Evolutionary conservation across 2,888 invertebrate genomes (phyloP).

Genomic region (Spodoptera littoralis): DNA sequence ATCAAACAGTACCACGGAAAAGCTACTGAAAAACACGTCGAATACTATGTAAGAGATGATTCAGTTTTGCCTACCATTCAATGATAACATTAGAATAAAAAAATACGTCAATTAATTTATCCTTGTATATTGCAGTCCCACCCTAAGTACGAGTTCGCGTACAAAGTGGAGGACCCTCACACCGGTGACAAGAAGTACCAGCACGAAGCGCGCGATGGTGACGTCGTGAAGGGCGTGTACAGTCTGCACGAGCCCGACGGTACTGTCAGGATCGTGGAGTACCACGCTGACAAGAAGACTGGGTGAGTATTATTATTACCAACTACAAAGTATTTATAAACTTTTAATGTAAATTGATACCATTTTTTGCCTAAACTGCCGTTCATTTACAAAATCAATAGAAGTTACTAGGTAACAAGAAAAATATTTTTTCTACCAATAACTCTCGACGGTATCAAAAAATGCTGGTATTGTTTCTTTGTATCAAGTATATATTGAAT

Average conservation of each 20-base stretch:
- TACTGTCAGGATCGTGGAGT: slow-evolving; percentile 66
- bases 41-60: slow-evolving; percentile 24
- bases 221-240: slow-evolving; percentile 88
- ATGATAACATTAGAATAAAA: neutral
- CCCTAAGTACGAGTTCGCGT: slow-evolving; percentile 82
- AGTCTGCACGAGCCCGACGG: slow-evolving; percentile 79
- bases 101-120: neutral
- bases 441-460: too few relatives aligned
- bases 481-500: slow-evolving; percentile 5
- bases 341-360: too few relatives aligned
- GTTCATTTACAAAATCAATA: too few relatives aligned
- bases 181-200: slow-evolving; percentile 86
- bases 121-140: slow-evolving; percentile 60
- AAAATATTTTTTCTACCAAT: too few relatives aligned
- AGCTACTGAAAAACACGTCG: slow-evolving; percentile 29
- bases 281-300: slow-evolving; percentile 74
- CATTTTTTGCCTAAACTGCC: too few relatives aligned
- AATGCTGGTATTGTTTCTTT: neutral
- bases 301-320: slow-evolving; percentile 13
- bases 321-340: neutral
- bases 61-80: too few relatives aligned
- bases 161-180: slow-evolving; percentile 83
- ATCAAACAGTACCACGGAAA: slow-evolving; percentile 60
- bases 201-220: slow-evolving; percentile 84
- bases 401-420: too few relatives aligned